Evolutionary conservation across 2,797 vertebrate species (phyloP).

Genomic region (Gambusia yucatana): DNA sequence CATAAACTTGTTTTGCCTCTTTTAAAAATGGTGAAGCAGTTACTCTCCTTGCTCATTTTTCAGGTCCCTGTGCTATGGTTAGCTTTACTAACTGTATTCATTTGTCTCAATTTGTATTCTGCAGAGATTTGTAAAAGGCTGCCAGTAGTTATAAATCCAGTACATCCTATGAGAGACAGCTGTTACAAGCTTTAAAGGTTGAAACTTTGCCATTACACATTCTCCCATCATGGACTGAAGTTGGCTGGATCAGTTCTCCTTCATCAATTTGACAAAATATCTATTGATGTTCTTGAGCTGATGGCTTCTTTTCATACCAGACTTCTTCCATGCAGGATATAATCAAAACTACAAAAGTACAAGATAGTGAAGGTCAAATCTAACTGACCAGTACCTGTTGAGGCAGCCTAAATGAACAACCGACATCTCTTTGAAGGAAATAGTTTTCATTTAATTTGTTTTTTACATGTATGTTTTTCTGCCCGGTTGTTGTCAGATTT

Average conservation of each 20-base stretch:
- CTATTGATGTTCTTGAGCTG: neutral
- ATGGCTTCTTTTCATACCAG: neutral
- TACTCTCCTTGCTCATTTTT: neutral
- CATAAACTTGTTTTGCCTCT: neutral
- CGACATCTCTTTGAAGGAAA: neutral
- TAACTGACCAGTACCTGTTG: neutral
- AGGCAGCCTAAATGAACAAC: neutral
- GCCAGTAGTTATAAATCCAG: neutral
- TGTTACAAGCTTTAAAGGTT: neutral
- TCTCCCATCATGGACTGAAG: neutral
- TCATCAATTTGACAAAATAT: neutral
- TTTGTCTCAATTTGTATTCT: neutral
- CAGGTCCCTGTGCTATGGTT: neutral
- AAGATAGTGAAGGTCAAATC: neutral
- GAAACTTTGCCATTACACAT: neutral
- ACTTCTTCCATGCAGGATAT: neutral
- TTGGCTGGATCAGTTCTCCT: neutral
- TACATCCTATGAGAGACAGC: neutral
- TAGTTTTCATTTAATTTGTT: neutral
- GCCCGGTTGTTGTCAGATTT: neutral
- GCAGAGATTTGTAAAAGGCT: neutral
- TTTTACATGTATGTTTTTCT: neutral
- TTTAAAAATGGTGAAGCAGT: neutral
- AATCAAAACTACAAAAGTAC: neutral
- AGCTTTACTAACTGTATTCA: neutral